Base-by-base conservation (phyloP, 2,888 invertebrate genomes). In the Troides aeacus region DNA sequence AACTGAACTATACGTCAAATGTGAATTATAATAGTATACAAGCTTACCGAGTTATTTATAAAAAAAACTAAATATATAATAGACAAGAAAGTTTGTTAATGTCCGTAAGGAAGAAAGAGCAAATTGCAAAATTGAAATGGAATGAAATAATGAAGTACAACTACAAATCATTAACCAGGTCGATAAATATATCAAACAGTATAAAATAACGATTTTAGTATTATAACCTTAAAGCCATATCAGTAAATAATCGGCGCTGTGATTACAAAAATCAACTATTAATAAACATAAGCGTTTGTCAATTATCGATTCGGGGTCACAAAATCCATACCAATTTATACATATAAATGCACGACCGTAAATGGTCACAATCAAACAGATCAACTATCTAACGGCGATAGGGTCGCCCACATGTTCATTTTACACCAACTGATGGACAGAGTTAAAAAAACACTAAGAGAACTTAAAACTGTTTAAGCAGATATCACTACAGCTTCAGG, bases 291-390 rank as follows among this genome's bases (percentile, higher is more conserved):
- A 58, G 21, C 50, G 63, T 53, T 30, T 24, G 53, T 18, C 62
- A 24, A 23, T 62, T 23, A 24, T 53, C 39, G 30, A 64, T 64
- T 56, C 30, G 56, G 36, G 64, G 39, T 65, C 39, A 53, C 63
- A 6, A 17, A 66, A 66, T 58, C 36, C 12, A 58, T 50, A 30
- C 10, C 46, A 50, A 59, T 66, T 61, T 53, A 58, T 58, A 58
- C 57, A 66, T 66, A 50, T 30, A 30, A 23, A 21, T 66, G 30
- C 36, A 24, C 30, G 58, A 50, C 66, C 66, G 61, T 66, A 66
- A 59, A 66, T 53, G 66, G 50, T 24, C 50, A n/a, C 18, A 58
- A 57, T 59, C 58, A 59, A 59, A 65, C 58, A n/a, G 57, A 36
- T 57, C 64, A 24, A 58, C 39, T 61, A 61, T 39, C 17, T 61